Base-by-base conservation (phyloP, 2,113 vertebrate genomes). In the Terrapene triunguis region DNA sequence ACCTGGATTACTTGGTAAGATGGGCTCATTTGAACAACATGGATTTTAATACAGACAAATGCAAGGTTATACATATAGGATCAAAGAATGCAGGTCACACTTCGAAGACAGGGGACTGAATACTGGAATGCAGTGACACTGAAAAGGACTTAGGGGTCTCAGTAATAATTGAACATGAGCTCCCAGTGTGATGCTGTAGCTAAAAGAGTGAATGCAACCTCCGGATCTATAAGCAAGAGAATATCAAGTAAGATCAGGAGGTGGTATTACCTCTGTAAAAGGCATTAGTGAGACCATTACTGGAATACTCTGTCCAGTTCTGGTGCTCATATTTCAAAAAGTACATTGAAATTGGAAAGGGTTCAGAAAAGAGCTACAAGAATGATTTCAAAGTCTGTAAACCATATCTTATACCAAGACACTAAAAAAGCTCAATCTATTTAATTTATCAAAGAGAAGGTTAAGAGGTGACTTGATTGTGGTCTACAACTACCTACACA, bases 381-480 rank as follows among this genome's bases (percentile, higher is more conserved):
- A 90, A 10, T 24, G 82, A 87, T 80, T 24, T 0, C 4, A 3
- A 88, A 35, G 84, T 11, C 29, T 57, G 74, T n/a, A 88, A 89
- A 92, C 48, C 47, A 76, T 4, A 32, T 16, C 93, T 9, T 86
- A 74, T 57, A 84, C 80, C 3, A 62, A 32, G 1, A 22, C 47
- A 62, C 32, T 89, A 90, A 44, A 86, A 25, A 84, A 78, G 48
- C 48, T 90, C 25, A 47, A 89, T 48, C 22, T 74, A 74, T 42
- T 74, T 1, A 81, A 29, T 2, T 1, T 50, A 83, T 42, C 82
- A 47, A 88, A 42, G 84, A 74, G 32, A 92, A 9, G 42, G 59
- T 96, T 6, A 83, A 83, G 89, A 92, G 55, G 72, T 88, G 95
- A 96, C 94, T 2, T 91, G n/a, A 74, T 74, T 19, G 10, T 42